These are phyloP conservation scores for Platorchestia sp. DNA, from an alignment of 1,140 invertebrate species.

Conservation along the genomic window DNA sequence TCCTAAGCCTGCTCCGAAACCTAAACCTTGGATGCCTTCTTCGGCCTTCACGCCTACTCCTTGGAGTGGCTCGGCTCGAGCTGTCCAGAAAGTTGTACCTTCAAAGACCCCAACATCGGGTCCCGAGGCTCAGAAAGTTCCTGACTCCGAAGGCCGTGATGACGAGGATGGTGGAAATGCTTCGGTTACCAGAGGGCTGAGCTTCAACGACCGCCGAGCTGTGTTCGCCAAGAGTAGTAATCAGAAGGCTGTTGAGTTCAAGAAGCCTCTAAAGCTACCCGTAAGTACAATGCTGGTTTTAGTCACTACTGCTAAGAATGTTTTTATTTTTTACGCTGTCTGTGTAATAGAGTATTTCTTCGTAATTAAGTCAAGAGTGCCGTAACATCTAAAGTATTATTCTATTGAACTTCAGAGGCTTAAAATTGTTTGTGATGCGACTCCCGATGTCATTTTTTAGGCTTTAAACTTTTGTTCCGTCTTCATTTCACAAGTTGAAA, in stretches of 20 bases:
- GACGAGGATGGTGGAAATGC: not conserved
- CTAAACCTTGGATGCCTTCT: conserved; percentile 16
- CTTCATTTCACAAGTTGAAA: not conserved
- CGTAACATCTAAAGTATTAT: not conserved
- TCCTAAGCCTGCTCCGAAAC: not conserved
- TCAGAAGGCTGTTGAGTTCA: conserved; percentile 15
- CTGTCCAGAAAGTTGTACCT: conserved; percentile 39
- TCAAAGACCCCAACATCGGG: not conserved
- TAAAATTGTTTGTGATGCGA: not conserved
- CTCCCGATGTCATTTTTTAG: not conserved
- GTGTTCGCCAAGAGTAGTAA: not conserved
- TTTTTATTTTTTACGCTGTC: not conserved
- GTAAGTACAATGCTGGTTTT: not conserved
- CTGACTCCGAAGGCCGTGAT: not conserved
- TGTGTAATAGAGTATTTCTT: not conserved
- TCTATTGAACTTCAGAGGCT: not conserved
- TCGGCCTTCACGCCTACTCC: conserved; percentile 12
- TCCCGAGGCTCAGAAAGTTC: not conserved
- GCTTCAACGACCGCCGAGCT: conserved; percentile 33
- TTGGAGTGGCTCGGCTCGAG: not conserved
- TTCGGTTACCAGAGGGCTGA: not conserved
- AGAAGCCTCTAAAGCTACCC: not conserved
- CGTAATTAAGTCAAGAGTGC: too few species aligned
- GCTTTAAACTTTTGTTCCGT: not conserved
- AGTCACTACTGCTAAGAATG: not conserved